Percentiles rank a stretch among this genome's conserved stretches.
These are phyloP conservation scores for Dasyornis broadbenti DNA, from an alignment of 2,113 vertebrate genomes.

Conservation along the genomic window DNA sequence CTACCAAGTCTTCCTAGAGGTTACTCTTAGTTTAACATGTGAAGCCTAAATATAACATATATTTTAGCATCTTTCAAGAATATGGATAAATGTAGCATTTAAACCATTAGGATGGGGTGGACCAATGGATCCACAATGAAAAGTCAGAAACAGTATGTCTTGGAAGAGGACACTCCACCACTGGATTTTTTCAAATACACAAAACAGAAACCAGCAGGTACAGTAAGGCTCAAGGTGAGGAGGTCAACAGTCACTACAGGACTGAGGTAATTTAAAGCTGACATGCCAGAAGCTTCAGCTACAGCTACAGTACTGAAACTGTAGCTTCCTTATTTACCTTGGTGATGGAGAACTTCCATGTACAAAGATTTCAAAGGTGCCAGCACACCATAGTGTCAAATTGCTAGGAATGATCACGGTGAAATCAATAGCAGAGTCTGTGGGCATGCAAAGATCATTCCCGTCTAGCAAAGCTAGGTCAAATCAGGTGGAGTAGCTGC, in stretches of 20 bases:
- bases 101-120: background rate
- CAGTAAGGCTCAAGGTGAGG: background rate
- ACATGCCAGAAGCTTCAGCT: background rate
- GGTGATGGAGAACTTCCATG: background rate
- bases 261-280: background rate
- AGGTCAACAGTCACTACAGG: background rate
- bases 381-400: background rate
- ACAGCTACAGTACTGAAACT: too few relatives aligned
- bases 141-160: background rate
- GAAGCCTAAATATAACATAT: background rate
- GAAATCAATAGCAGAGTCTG: background rate
- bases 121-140: background rate
- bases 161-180: background rate
- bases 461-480: rapidly evolving
- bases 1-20: background rate
- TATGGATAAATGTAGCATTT: background rate
- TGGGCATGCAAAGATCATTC: background rate
- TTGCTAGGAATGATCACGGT: background rate
- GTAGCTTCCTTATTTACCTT: background rate
- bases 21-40: background rate
- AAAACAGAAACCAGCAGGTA: background rate
- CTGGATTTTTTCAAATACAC: background rate
- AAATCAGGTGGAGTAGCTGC: background rate
- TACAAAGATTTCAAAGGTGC: background rate
- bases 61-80: background rate